These are phyloP conservation scores for Cyprinus carpio DNA, from an alignment of 2,113 vertebrate species.

Conservation along the genomic window DNA sequence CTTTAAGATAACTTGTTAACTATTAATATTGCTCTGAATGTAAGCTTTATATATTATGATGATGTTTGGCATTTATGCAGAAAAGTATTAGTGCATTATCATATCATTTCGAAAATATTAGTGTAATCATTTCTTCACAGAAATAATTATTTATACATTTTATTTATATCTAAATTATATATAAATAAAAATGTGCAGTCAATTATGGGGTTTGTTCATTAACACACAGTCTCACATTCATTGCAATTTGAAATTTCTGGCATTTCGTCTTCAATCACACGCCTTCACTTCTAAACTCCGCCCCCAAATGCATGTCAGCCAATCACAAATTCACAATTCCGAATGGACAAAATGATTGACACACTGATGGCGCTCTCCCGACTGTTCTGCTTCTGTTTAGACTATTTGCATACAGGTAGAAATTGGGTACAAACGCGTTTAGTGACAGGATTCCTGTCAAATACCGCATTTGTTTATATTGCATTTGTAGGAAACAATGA, in stretches of 20 bases:
- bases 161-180: background rate
- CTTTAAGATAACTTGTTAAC: background rate
- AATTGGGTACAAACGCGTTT: no score
- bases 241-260: background rate
- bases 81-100: background rate
- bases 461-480: no score
- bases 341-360: background rate
- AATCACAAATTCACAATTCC: background rate
- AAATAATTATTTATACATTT: background rate
- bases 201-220: background rate
- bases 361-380: background rate
- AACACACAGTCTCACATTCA: background rate
- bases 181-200: background rate
- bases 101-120: background rate
- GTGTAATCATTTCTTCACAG: background rate
- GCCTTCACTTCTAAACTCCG: background rate
- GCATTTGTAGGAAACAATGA: no score
- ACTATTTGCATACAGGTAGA: no score
- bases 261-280: accelerated
- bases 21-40: conserved; percentile 17
- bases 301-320: background rate
- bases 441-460: no score
- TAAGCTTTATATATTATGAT: conserved; percentile 10
- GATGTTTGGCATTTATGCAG: background rate
- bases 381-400: no score